Conservation (phyloP, 2,888 invertebrate genomes). For the Aspidiotus rigidus region DNA sequence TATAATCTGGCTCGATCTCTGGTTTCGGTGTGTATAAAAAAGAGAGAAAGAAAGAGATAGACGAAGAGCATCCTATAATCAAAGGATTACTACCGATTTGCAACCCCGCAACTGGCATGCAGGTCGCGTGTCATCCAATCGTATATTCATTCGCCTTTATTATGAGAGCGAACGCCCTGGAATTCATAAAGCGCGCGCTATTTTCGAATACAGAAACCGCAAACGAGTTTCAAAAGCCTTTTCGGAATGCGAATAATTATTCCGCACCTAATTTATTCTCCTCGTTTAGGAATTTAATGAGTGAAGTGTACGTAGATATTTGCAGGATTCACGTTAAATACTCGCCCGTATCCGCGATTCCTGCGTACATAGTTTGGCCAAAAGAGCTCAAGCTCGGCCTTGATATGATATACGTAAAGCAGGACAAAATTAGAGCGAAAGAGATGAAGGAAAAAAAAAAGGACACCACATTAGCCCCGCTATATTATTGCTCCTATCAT, state of each 20-base stretch:
- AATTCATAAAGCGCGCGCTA: background rate
- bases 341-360: no score
- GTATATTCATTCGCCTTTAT: background rate
- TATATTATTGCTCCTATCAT: constrained; percentile 1
- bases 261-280: constrained; percentile 2
- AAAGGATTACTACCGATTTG: no score
- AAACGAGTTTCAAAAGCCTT: background rate
- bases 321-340: background rate
- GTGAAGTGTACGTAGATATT: background rate
- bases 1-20: no score
- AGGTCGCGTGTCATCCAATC: background rate
- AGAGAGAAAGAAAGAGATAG: no score
- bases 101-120: background rate
- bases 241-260: constrained; percentile 1
- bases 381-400: background rate
- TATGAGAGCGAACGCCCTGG: background rate
- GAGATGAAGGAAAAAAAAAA: background rate
- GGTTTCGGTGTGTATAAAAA: no score
- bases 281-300: background rate
- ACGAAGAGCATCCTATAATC: no score
- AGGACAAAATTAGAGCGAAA: background rate
- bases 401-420: background rate
- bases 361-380: background rate
- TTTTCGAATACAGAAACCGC: background rate
- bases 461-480: background rate